A percentile compares a stretch with the other conserved stretches of the same genome.
These are phyloP conservation scores for Drosophila ercepeae DNA, from an alignment of 1,140 invertebrate genomes.

Conservation along the genomic window DNA sequence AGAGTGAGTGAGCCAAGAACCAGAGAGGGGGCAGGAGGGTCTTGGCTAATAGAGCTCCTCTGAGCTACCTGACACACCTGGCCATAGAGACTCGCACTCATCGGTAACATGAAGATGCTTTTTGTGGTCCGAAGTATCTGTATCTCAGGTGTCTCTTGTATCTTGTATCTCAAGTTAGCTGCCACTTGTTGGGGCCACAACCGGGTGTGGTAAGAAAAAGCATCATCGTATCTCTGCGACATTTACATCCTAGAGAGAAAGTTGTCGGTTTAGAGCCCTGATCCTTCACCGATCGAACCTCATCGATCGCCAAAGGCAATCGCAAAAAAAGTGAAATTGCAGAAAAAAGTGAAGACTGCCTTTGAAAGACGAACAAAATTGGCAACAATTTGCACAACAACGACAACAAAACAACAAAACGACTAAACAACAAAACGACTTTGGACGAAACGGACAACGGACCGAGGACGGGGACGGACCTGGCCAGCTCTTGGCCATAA, in stretches of 20 bases:
- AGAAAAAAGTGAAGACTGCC: slow-evolving; percentile 7
- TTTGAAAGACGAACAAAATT: background rate
- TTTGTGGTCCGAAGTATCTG: slow-evolving; percentile 16
- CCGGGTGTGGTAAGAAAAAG: slow-evolving; percentile 35
- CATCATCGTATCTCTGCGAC: too few species aligned
- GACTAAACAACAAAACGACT: slow-evolving; percentile 22
- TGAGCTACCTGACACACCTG: background rate
- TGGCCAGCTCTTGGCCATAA: slow-evolving; percentile 49
- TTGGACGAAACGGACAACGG: too few species aligned
- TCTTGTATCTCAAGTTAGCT: slow-evolving; percentile 24
- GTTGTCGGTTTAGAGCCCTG: slow-evolving; percentile 10
- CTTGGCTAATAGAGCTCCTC: slow-evolving; percentile 1
- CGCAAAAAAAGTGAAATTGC: slow-evolving; percentile 36
- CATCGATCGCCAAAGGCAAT: background rate
- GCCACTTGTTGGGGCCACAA: slow-evolving; percentile 4
- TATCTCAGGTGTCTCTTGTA: slow-evolving; percentile 27
- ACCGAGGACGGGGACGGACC: slow-evolving; percentile 26
- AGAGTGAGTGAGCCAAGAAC: slow-evolving; percentile 1
- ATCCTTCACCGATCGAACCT: background rate
- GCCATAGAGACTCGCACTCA: too few species aligned
- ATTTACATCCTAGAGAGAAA: slow-evolving; percentile 5
- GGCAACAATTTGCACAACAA: slow-evolving; percentile 51
- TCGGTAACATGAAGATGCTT: slow-evolving; percentile 13
- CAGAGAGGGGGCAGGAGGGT: background rate
- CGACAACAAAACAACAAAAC: too few species aligned